These are phyloP conservation scores for Noctua pronuba DNA, from an alignment of 2,888 invertebrate genomes.

Conservation along the genomic window DNA sequence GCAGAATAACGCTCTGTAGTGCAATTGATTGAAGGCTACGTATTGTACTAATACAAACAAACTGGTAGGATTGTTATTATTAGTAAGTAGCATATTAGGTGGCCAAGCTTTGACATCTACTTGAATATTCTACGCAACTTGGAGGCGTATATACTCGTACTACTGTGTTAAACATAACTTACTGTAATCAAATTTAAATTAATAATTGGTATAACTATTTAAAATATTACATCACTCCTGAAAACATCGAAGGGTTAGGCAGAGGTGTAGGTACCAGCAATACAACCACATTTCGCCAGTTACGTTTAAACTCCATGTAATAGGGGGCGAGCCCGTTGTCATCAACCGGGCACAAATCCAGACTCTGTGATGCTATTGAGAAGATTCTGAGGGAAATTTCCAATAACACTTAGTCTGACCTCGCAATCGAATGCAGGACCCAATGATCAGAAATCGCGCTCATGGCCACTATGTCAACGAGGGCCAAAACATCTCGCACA, in stretches of 20 bases:
- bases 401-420: not conserved
- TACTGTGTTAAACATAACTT: not conserved
- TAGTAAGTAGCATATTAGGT: constrained; percentile 14
- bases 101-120: constrained; percentile 18
- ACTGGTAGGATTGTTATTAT: constrained; percentile 7
- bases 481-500: not conserved
- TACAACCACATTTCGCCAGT: not conserved
- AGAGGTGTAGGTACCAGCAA: not conserved
- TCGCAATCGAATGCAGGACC: not conserved
- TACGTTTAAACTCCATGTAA: not conserved
- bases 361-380: not conserved
- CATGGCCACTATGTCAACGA: not conserved
- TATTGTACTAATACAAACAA: not conserved
- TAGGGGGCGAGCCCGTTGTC: not conserved
- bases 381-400: not conserved
- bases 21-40: not conserved
- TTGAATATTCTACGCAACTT: constrained; percentile 49
- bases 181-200: not conserved
- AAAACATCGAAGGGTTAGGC: not conserved
- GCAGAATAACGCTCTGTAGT: not conserved
- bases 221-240: not conserved
- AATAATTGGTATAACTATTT: not conserved
- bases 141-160: not conserved
- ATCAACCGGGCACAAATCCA: not conserved
- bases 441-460: not conserved